Conservation (phyloP, 2,888 invertebrate genomes). For the Galeruca laticollis region DNA sequence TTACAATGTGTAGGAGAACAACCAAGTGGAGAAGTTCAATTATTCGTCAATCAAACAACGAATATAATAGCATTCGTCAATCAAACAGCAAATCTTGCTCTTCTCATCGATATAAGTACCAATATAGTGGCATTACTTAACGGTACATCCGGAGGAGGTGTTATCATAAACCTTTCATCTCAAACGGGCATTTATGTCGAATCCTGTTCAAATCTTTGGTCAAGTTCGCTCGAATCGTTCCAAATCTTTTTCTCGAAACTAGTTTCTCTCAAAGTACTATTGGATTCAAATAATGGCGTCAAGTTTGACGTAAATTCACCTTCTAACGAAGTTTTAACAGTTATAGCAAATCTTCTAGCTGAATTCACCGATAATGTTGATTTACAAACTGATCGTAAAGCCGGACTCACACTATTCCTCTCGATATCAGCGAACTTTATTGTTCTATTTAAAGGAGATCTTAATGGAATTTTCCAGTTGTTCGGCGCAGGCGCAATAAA, state of each 20-base stretch:
- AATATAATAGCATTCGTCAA: constrained; percentile 44
- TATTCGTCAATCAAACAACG: constrained; percentile 38
- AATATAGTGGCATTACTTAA: constrained; percentile 43
- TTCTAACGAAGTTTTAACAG: constrained; percentile 22
- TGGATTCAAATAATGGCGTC: constrained; percentile 38
- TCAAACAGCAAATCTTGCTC: constrained; percentile 40
- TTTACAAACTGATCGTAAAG: constrained; percentile 21
- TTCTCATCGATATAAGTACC: constrained; percentile 43
- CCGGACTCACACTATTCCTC: constrained; percentile 33
- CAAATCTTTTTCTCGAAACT: constrained; percentile 41
- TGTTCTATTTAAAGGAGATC: constrained; percentile 33
- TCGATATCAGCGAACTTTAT: constrained; percentile 27
- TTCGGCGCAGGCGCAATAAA: constrained; percentile 24
- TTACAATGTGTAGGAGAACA: constrained; percentile 24
- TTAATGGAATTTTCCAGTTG: constrained; percentile 39
- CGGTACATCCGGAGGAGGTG: constrained; percentile 40
- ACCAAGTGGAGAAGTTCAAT: constrained; percentile 28
- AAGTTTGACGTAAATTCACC: constrained; percentile 37
- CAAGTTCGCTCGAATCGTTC: constrained; percentile 33
- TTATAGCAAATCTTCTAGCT: constrained; percentile 32
- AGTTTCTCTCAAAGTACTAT: constrained; percentile 36
- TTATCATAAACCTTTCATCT: constrained; percentile 40
- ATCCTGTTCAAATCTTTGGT: constrained; percentile 38
- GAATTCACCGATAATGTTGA: constrained; percentile 32
- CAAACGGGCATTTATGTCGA: constrained; percentile 43